Conservation (phyloP, 2,113 vertebrate genomes). For the Gobius niger region DNA sequence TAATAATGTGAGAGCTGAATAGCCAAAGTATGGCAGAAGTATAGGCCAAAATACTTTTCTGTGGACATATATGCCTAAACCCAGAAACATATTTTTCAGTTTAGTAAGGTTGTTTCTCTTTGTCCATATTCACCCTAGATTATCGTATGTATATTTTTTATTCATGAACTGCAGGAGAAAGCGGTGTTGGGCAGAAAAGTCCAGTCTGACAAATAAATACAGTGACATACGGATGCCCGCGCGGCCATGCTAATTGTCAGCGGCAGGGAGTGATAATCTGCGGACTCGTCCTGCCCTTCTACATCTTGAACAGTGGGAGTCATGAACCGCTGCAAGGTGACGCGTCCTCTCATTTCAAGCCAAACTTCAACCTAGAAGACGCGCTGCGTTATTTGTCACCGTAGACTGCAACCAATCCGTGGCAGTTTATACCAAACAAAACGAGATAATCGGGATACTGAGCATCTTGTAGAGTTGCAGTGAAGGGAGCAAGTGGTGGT, state of each 20-base stretch:
- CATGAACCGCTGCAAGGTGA: conserved; percentile 76
- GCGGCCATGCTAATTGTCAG: conserved; percentile 66
- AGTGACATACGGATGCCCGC: conserved; percentile 70
- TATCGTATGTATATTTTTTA: too few species aligned
- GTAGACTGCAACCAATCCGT: conserved; percentile 24
- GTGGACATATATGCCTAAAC: too few species aligned
- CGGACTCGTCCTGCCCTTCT: conserved; percentile 73
- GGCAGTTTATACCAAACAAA: conserved; percentile 29
- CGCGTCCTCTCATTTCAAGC: conserved; percentile 70
- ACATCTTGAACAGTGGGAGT: conserved; percentile 71
- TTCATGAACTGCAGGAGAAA: background rate
- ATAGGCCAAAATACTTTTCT: too few species aligned
- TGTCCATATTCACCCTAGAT: too few species aligned
- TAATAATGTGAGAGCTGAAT: too few species aligned
- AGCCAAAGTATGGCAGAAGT: too few species aligned
- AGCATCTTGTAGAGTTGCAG: conserved; percentile 61
- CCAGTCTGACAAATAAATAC: conserved; percentile 49
- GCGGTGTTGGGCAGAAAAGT: conserved; percentile 10
- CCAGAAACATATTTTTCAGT: too few species aligned
- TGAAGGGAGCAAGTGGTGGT: conserved; percentile 56
- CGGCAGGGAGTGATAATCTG: conserved; percentile 61
- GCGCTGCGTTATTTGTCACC: conserved; percentile 43
- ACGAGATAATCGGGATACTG: conserved; percentile 20
- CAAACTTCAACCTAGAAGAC: conserved; percentile 57
- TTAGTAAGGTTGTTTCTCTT: too few species aligned